Base-by-base conservation (phyloP, 2,888 invertebrate species). In the Philopedon plagiatum region DNA sequence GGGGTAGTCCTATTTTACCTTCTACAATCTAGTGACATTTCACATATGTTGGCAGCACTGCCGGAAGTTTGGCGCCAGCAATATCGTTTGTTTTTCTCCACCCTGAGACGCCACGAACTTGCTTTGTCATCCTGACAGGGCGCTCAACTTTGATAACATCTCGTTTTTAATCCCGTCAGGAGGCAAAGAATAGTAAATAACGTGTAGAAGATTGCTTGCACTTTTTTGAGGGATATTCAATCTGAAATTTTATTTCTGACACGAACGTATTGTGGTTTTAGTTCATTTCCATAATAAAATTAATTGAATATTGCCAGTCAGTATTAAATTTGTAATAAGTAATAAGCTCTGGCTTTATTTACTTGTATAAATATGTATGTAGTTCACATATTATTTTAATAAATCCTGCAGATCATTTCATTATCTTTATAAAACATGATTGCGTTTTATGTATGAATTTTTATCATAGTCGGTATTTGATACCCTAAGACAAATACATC, bases 41-140 rank as follows among this genome's bases (percentile, higher is more conserved):
- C 78, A 78, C 81, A 81, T 78, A 79, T 80, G 78, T 80, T 80
- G 79, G 79, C 79, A 78, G 51, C 56, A 46, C 46, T 58, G 58
- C 49, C 70, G 64, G 64, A 70, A 70, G 61, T 61, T 41, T 68
- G 68, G 70, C 63, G 64, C 63, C 62, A 58, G 56, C 39, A 61
- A 46, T 19, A 46, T 46, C 61, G 61, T 61, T 44, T 61, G 61
- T 61, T 61, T 71, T 71, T 37, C 49, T 71, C 66, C 37, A 65
- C 61, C 32, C 26, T 54, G 51, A 54, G 51, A 54, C 51, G 51
- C 58, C 63, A 41, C 49, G 19, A 69, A 63, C 58, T 56, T 44
- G 73, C 73, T 46, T 54, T 61, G 64, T 73, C 68, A 73, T 58
- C 64, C 23, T 73, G 69, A 64, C 65, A 68, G 56, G 64, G 60